A percentile compares a stretch with the other conserved stretches of the same genome.
phyloP scores from a whole-genome alignment of 2,888 invertebrate species.

The Ormia ochracea region DNA sequence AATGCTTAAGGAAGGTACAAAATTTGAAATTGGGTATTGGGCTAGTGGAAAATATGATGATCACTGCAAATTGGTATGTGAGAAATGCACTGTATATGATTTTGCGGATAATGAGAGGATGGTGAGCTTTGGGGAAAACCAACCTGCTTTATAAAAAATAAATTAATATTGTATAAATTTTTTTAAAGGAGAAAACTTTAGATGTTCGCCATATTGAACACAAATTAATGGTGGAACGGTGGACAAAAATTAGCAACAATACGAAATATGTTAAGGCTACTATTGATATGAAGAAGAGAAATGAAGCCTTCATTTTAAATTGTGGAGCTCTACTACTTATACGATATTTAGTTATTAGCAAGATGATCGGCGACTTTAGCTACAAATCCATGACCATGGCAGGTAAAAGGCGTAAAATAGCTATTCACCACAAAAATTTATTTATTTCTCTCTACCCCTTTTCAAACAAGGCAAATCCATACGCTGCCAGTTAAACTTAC shows the following conservation, averaged over 20 bases:
- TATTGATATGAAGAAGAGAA: constrained; percentile 70
- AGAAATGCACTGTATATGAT: constrained; percentile 71
- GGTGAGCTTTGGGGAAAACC: constrained; percentile 43
- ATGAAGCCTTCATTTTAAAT: constrained; percentile 70
- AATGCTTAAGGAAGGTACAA: constrained; percentile 68
- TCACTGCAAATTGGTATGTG: constrained; percentile 69
- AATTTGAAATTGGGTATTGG: constrained; percentile 68
- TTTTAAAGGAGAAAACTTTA: constrained; percentile 66
- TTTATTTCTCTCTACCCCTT: background rate
- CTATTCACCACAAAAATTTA: background rate
- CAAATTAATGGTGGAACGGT: constrained; percentile 67
- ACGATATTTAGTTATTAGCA: constrained; percentile 69
- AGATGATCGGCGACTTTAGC: constrained; percentile 68
- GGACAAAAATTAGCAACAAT: constrained; percentile 70
- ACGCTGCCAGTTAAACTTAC: constrained; percentile 67
- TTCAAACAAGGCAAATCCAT: constrained; percentile 65
- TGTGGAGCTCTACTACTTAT: constrained; percentile 72
- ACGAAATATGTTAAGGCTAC: constrained; percentile 69
- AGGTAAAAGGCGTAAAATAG: constrained; percentile 63
- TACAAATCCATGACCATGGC: constrained; percentile 71
- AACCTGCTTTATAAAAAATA: background rate
- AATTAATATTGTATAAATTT: background rate
- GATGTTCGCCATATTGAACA: constrained; percentile 69
- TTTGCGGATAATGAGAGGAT: constrained; percentile 69
- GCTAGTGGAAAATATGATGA: constrained; percentile 71